phyloP scores from a whole-genome alignment of 2,113 vertebrate species.

The Lates calcarifer region DNA sequence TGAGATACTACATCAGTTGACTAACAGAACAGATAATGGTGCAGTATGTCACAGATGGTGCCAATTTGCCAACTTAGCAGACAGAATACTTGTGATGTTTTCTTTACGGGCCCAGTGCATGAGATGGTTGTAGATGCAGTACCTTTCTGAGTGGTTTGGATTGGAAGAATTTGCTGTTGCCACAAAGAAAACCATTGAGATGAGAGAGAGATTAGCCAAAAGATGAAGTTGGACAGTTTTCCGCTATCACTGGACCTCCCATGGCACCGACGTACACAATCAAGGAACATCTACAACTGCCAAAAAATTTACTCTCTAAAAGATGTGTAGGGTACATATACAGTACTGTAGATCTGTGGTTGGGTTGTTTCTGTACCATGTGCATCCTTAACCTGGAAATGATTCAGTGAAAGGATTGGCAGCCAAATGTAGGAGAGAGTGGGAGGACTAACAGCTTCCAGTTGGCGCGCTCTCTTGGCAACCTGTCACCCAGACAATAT shows the following conservation, averaged over 20 bases:
- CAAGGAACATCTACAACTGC: not conserved
- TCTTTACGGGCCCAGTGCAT: not conserved
- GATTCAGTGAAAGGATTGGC: conserved; percentile 34
- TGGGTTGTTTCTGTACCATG: not conserved
- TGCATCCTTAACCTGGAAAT: conserved; percentile 37
- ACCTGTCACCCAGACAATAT: conserved; percentile 14
- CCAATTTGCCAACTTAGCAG: not conserved
- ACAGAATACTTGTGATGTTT: not conserved
- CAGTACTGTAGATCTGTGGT: not conserved
- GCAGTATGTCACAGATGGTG: conserved; percentile 12
- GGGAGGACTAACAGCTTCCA: conserved; percentile 40
- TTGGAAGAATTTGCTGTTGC: not conserved
- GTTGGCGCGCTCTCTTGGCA: conserved; percentile 11
- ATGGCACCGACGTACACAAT: not conserved
- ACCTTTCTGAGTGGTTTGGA: not conserved
- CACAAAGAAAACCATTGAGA: not conserved
- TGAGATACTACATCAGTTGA: not conserved
- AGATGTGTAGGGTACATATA: conserved; percentile 1
- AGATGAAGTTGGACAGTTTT: not conserved
- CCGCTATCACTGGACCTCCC: not conserved
- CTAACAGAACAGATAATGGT: not conserved
- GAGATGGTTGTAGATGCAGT: conserved; percentile 6
- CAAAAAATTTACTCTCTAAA: conserved; percentile 11
- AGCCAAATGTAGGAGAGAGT: conserved; percentile 29
- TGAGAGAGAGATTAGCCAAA: not conserved